Percentiles rank a stretch among this genome's conserved stretches.
Conservation (phyloP, 2,797 vertebrate genomes). For the Pitangus sulphuratus region DNA sequence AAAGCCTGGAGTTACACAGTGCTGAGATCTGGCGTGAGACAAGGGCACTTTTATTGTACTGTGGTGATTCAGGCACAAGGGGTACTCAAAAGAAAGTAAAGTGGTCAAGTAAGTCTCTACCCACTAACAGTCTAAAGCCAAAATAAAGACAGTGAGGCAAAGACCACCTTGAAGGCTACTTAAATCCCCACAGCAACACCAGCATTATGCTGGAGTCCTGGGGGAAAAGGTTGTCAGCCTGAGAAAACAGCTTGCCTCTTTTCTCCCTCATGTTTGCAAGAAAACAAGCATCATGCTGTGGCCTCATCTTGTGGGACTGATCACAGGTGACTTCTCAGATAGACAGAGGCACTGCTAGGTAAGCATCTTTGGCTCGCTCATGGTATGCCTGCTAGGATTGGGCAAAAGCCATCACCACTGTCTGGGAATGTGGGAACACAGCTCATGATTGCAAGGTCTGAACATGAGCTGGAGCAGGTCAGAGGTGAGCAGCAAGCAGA, state of each 20-base stretch:
- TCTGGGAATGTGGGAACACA: not conserved
- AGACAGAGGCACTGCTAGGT: not conserved
- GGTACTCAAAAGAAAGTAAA: not conserved
- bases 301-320: rapidly evolving
- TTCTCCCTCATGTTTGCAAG: not conserved
- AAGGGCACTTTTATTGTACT: not conserved
- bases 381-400: not conserved
- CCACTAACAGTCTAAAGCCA: not conserved
- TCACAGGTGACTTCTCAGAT: not conserved
- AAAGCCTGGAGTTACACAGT: not conserved
- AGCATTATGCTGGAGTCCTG: not conserved
- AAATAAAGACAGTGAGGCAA: not conserved
- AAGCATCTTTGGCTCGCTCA: not conserved
- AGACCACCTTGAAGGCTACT: not conserved
- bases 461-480: not conserved
- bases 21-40: not conserved
- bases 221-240: not conserved
- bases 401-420: not conserved
- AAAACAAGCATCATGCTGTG: rapidly evolving
- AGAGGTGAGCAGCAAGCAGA: not conserved
- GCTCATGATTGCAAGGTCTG: not conserved
- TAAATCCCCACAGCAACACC: not conserved
- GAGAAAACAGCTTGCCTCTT: not conserved
- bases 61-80: not conserved
- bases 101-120: not conserved